Conservation (phyloP, 2,797 vertebrate genomes). For the Oreonectes daqikongensis region DNA sequence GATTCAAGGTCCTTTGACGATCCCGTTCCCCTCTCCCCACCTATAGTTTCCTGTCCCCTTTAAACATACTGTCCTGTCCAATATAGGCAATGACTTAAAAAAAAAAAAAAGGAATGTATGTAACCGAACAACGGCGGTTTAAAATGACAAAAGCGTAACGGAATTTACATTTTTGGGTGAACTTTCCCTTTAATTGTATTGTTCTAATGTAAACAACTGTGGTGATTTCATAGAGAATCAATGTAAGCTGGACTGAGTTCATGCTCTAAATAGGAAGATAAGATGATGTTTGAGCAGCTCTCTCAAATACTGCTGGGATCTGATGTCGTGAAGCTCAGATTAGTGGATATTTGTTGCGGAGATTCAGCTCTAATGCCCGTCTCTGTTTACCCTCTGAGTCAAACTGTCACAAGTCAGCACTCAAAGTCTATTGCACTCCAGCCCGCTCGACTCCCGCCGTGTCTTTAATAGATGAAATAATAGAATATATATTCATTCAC, state of each 20-base stretch:
- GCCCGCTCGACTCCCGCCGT: background rate
- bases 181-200: background rate
- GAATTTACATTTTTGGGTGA: too few relatives aligned
- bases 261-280: constrained; percentile 23
- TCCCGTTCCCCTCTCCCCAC: too few relatives aligned
- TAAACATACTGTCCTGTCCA: too few relatives aligned
- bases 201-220: constrained; percentile 25
- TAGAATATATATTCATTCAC: constrained; percentile 7
- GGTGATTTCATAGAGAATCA: constrained; percentile 7
- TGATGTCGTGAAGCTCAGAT: constrained; percentile 35
- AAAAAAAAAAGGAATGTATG: background rate
- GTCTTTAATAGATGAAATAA: background rate
- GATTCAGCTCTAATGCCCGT: constrained; percentile 22
- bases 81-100: too few relatives aligned
- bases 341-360: constrained; percentile 49
- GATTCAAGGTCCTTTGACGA: too few relatives aligned
- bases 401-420: constrained; percentile 28
- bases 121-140: too few relatives aligned
- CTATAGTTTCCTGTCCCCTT: too few relatives aligned
- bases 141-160: too few relatives aligned
- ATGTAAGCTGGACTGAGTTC: constrained; percentile 24
- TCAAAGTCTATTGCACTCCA: background rate
- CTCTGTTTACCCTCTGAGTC: constrained; percentile 30
- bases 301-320: constrained; percentile 27
- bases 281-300: constrained; percentile 9